Percentiles rank a stretch among this genome's conserved stretches.
These are phyloP conservation scores for Catostylus mosaicus DNA, from an alignment of 30 jellyfish, hydroid and myxozoan genomes.

Conservation along the genomic window DNA sequence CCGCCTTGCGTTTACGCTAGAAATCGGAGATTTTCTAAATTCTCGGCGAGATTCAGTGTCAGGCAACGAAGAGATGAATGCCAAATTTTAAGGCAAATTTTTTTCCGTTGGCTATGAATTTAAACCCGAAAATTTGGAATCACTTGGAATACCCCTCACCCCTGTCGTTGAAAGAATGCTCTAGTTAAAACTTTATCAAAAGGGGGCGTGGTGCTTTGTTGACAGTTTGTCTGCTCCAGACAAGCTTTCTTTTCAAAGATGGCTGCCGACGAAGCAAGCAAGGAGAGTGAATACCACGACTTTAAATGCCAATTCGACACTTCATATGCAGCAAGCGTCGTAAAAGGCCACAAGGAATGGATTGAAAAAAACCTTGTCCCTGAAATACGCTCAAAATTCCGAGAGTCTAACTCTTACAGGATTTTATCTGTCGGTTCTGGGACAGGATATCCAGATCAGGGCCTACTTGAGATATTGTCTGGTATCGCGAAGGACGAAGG, in stretches of 20 bases:
- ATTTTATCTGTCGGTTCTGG: slow-evolving; percentile 45
- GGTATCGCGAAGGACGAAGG: slow-evolving; percentile 10
- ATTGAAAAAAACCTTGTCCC: slow-evolving; percentile 16
- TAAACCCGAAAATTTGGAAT: no score
- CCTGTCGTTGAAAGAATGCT: no score
- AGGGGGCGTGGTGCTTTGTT: slow-evolving; percentile 11
- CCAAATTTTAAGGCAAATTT: no score
- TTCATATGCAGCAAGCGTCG: neutral
- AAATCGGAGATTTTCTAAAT: no score
- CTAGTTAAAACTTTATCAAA: no score
- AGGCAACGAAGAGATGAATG: no score
- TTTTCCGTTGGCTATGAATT: no score
- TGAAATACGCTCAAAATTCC: slow-evolving; percentile 13
- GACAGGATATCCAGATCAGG: slow-evolving; percentile 38
- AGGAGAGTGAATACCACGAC: neutral
- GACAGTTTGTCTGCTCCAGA: neutral
- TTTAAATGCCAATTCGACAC: slow-evolving; percentile 20
- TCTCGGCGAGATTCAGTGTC: no score
- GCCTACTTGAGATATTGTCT: slow-evolving; percentile 5
- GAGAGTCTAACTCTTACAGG: slow-evolving; percentile 14
- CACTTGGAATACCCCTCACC: no score
- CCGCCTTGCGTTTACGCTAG: no score
- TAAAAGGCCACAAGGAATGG: slow-evolving; percentile 42
- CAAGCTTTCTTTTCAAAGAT: slow-evolving; percentile 6
- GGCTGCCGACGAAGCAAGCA: slow-evolving; percentile 12